phyloP scores from a whole-genome alignment of 2,797 vertebrate species.

The Syngnathus rostellatus region DNA sequence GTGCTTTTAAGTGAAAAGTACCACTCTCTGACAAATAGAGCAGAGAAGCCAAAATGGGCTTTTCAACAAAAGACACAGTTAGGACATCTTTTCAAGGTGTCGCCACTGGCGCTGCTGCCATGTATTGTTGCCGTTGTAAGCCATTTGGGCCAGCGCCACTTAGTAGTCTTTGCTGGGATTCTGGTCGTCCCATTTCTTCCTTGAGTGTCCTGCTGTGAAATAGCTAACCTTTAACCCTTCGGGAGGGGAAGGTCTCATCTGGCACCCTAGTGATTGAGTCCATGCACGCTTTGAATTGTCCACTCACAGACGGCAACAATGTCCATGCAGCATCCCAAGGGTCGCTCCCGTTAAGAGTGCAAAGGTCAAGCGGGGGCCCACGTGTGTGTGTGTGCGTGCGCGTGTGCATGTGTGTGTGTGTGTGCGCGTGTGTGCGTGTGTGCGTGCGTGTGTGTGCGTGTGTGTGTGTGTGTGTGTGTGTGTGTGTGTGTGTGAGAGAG shows the following conservation, averaged over 20 bases:
- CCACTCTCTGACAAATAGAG: too few relatives aligned
- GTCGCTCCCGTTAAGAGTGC: neutral
- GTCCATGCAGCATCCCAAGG: neutral
- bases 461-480: too few relatives aligned
- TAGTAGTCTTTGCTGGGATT: neutral
- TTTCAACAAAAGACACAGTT: too few relatives aligned
- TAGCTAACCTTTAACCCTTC: conserved; percentile 49
- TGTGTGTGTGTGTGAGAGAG: neutral
- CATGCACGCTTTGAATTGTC: conserved; percentile 7
- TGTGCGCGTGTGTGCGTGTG: neutral
- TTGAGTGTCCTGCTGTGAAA: conserved; percentile 43
- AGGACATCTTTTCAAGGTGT: too few relatives aligned
- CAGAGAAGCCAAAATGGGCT: too few relatives aligned
- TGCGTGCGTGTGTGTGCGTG: neutral
- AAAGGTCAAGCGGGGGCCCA: conserved; percentile 1
- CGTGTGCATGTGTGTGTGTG: too few relatives aligned
- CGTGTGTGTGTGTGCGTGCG: neutral
- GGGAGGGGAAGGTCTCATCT: conserved; percentile 40
- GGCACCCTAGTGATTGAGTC: conserved; percentile 42
- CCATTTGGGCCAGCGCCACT: too few relatives aligned
- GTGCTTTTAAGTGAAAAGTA: too few relatives aligned
- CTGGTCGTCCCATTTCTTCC: conserved; percentile 11
- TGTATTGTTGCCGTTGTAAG: too few relatives aligned
- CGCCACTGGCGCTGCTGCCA: too few relatives aligned
- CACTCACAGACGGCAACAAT: neutral